Evolutionary conservation across 2,797 vertebrate genomes (phyloP).

Genomic region (Tamandua tetradactyla): DNA sequence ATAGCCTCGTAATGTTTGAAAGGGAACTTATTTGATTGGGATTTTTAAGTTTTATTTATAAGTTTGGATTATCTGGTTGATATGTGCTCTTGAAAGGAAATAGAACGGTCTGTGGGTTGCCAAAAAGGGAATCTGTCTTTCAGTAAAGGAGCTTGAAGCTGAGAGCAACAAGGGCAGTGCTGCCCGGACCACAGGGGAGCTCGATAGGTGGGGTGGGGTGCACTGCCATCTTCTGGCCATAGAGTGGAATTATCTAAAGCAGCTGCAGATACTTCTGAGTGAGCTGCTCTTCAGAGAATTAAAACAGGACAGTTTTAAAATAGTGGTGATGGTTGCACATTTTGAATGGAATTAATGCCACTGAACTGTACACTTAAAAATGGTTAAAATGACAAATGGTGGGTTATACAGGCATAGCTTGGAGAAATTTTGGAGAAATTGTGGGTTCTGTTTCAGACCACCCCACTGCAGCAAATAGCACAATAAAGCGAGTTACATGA

Average conservation of each 20-base stretch:
- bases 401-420: no score
- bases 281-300: not conserved
- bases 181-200: not conserved
- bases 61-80: not conserved
- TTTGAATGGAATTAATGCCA: no score
- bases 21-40: not conserved
- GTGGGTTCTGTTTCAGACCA: no score
- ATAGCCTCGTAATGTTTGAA: not conserved
- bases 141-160: not conserved
- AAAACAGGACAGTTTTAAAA: not conserved
- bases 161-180: fast-evolving
- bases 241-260: not conserved
- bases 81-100: not conserved
- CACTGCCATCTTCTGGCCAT: slow-evolving; percentile 58
- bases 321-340: no score
- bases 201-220: not conserved
- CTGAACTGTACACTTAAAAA: no score
- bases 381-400: no score
- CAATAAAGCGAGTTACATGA: no score
- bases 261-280: not conserved
- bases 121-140: not conserved
- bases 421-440: no score
- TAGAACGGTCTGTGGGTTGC: not conserved
- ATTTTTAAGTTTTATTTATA: not conserved
- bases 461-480: no score